phyloP scores from a whole-genome alignment of 2,888 invertebrate species.

The Eumacrocentrus americanus region DNA sequence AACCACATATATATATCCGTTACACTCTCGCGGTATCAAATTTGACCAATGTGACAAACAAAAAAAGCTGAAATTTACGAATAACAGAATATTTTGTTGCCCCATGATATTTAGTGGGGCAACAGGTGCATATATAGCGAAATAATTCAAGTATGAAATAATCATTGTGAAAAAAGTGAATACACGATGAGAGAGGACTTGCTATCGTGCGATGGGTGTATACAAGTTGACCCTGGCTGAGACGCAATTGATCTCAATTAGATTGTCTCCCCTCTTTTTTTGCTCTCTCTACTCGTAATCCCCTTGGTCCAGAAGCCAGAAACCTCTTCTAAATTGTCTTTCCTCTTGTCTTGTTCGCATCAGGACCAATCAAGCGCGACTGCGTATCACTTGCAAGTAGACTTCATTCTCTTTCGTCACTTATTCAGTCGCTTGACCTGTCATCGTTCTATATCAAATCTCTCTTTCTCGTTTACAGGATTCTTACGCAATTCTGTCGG shows the following conservation, averaged over 20 bases:
- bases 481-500: neutral
- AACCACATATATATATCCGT: too few relatives aligned
- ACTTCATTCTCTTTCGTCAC: too few relatives aligned
- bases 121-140: neutral
- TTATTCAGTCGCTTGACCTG: too few relatives aligned
- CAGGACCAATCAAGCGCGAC: too few relatives aligned
- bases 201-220: constrained; percentile 38
- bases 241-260: constrained; percentile 60
- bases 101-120: too few relatives aligned
- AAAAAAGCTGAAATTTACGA: neutral
- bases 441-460: neutral
- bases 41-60: too few relatives aligned
- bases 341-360: neutral
- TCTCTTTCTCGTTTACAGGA: neutral
- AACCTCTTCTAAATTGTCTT: neutral
- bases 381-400: too few relatives aligned
- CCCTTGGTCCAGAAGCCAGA: neutral
- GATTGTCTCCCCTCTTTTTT: constrained; percentile 38
- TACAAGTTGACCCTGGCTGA: constrained; percentile 59
- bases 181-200: constrained; percentile 36
- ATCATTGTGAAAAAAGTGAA: constrained; percentile 9
- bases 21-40: too few relatives aligned
- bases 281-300: constrained; percentile 13
- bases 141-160: too few relatives aligned
- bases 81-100: too few relatives aligned